phyloP scores from a whole-genome alignment of 2,888 invertebrate genomes.

The Lasius fuliginosus region DNA sequence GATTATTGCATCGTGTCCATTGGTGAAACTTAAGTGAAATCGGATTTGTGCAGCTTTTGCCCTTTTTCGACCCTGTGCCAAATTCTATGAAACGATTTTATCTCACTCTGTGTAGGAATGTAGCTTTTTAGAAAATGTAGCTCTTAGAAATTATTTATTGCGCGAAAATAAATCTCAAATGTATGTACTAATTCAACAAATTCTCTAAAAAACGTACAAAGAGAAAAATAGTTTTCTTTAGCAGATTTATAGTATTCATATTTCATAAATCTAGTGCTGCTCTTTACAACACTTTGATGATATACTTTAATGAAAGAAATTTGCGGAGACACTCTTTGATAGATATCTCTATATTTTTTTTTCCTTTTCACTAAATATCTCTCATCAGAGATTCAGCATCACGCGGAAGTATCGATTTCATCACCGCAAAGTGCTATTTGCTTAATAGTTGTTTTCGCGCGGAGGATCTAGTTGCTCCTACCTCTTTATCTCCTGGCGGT shows the following conservation, averaged over 20 bases:
- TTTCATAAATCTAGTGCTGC: neutral
- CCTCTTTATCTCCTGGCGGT: slow-evolving; percentile 78
- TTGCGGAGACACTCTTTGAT: neutral
- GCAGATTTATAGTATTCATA: neutral
- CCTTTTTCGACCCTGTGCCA: neutral
- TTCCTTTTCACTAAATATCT: neutral
- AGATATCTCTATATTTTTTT: neutral
- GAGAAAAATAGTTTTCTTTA: neutral
- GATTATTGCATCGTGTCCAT: slow-evolving; percentile 59
- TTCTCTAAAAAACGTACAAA: neutral
- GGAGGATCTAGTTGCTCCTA: slow-evolving; percentile 80
- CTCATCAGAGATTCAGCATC: neutral
- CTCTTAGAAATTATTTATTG: no score
- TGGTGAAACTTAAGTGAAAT: slow-evolving; percentile 66
- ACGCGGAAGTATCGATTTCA: neutral
- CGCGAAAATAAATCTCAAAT: no score
- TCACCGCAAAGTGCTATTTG: neutral
- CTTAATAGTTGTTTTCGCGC: slow-evolving; percentile 60
- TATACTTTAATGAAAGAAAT: neutral
- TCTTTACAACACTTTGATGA: neutral
- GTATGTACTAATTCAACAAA: neutral
- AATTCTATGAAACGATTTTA: neutral
- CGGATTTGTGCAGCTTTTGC: slow-evolving; percentile 6
- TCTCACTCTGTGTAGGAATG: neutral
- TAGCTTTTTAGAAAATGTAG: neutral